These are phyloP conservation scores for Chirona hameri DNA, from an alignment of 2,888 invertebrate genomes.

Conservation along the genomic window DNA sequence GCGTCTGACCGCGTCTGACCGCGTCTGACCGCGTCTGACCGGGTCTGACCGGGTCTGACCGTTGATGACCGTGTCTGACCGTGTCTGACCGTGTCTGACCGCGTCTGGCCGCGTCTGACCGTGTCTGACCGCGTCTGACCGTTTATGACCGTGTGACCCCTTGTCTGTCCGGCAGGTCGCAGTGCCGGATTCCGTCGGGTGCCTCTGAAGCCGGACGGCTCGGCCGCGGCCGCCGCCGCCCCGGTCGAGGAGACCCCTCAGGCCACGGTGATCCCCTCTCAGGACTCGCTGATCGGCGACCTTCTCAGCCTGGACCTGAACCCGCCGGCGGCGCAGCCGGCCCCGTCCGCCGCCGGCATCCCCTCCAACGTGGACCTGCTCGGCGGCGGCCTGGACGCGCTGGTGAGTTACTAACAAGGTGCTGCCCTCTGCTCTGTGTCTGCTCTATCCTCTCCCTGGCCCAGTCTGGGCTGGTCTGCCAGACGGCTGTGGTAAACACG, in stretches of 20 bases:
- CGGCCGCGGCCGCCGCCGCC: conserved; percentile 4
- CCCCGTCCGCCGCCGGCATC: neutral
- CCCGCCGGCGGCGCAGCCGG: conserved; percentile 30
- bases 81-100: neutral
- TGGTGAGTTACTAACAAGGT: conserved; percentile 55
- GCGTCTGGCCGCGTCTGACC: too few species aligned
- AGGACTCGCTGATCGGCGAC: conserved; percentile 95
- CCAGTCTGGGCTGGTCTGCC: too few species aligned
- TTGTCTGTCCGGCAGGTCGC: conserved; percentile 29
- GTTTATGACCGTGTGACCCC: conserved; percentile 42
- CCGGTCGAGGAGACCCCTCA: conserved; percentile 45
- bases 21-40: too few species aligned
- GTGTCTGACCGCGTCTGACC: neutral
- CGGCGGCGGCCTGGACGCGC: conserved; percentile 83
- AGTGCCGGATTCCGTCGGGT: conserved; percentile 36
- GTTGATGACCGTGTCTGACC: conserved; percentile 37
- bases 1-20: too few species aligned
- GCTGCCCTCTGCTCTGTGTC: too few species aligned
- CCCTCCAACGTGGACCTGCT: conserved; percentile 64
- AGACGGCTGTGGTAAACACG: too few species aligned
- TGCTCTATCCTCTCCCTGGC: too few species aligned
- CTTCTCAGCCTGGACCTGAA: conserved; percentile 86
- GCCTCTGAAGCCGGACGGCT: conserved; percentile 37
- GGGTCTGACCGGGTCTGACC: too few species aligned
- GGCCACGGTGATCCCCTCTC: conserved; percentile 61